Base-by-base conservation (phyloP, 2,113 vertebrate species). In the Melanotaenia duboulayi region DNA sequence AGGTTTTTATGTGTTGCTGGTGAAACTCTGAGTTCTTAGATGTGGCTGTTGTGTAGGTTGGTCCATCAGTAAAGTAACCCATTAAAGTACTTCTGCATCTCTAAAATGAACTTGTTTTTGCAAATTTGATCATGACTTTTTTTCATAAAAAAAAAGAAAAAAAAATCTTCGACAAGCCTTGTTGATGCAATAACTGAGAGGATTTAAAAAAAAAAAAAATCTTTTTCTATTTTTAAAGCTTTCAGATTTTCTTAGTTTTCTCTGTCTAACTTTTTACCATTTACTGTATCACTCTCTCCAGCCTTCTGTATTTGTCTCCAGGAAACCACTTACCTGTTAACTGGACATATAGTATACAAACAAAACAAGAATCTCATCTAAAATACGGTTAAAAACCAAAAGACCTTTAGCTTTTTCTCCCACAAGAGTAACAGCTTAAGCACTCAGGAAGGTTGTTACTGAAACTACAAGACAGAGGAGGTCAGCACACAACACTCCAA, bases 371-470 rank as follows among this genome's bases (percentile, higher is more conserved):
- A 52, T 60, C 48, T 17, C 49, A 59, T 17, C 35, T n/a, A 48
- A 72, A 67, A 64, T 37, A 0, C 13, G 68, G 10, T 24, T 28
- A 35, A 49, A 72, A 54, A 54, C 40, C 32, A 7, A 7, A n/a
- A 54, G 3, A 40, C 37, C 62, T 73, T 50, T 46, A 46, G 4
- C 24, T 74, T 65, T 35, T 24, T 6, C 20, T 39, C 65, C 20
- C 22, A 13, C 28, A 28, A 58, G 52, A 55, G 4, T 14, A 37
- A n/a, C n/a, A 0, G 20, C 16, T 39, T 54, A 17, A 60, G 73
- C 9, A 11, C 58, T 78, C 23, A 39, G 44, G 51, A 57, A 61
- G 63, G 78, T 39, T 69, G 66, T 86, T 74, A 46, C 71, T 44
- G 46, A 52, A 65, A 71, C 52, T 49, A 24, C 42, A 61, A 37